A percentile compares a stretch with the other conserved stretches of the same genome.
These are phyloP conservation scores for Acronicta alni DNA, from an alignment of 2,888 invertebrate species.

Conservation along the genomic window DNA sequence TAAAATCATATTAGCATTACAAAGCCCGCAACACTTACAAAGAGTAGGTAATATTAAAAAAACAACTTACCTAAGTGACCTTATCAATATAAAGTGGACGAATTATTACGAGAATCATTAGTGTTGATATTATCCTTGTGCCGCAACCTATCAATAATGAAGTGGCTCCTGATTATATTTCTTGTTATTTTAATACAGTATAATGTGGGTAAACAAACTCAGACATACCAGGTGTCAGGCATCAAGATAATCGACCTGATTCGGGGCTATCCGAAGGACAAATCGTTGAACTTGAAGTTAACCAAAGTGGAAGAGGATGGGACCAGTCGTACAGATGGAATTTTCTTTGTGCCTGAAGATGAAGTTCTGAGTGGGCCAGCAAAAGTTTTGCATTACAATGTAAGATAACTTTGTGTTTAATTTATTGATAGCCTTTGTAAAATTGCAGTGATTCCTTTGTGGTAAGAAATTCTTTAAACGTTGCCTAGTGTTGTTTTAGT, in stretches of 20 bases:
- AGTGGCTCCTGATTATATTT: conserved; percentile 34
- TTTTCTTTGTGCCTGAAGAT: conserved; percentile 69
- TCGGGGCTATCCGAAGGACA: conserved; percentile 57
- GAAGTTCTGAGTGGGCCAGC: conserved; percentile 48
- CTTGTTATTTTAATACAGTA: conserved; percentile 47
- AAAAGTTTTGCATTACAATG: conserved; percentile 51
- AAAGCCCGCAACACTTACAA: background rate
- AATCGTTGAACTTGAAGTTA: conserved; percentile 49
- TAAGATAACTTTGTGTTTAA: conserved; percentile 38
- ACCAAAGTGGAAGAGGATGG: conserved; percentile 58
- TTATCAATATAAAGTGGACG: conserved; percentile 62
- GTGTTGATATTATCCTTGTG: conserved; percentile 49
- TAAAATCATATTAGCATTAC: too few species aligned
- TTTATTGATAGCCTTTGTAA: background rate
- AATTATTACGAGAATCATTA: conserved; percentile 58
- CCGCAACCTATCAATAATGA: conserved; percentile 51
- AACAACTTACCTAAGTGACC: background rate
- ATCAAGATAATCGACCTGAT: conserved; percentile 62
- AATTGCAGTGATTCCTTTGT: too few species aligned
- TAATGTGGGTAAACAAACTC: conserved; percentile 54
- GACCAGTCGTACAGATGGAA: conserved; percentile 63
- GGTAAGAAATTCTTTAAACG: too few species aligned
- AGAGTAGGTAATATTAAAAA: background rate
- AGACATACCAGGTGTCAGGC: conserved; percentile 59
- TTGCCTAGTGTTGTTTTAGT: too few species aligned